phyloP scores from a whole-genome alignment of 1,140 invertebrate species.

The Solenopsis invicta region DNA sequence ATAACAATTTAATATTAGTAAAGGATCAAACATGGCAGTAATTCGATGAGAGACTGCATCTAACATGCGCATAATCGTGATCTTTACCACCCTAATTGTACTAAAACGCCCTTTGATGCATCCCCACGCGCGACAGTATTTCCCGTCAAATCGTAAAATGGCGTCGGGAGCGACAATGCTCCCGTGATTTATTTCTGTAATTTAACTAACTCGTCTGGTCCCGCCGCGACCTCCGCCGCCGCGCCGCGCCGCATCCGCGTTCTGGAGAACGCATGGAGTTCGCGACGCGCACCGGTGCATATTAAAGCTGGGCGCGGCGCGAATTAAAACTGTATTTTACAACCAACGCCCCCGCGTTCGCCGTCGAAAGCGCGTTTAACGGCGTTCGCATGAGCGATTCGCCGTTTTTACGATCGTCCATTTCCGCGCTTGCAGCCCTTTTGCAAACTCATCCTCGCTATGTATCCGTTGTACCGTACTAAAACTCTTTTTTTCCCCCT shows the following conservation, averaged over 20 bases:
- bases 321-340: conserved; percentile 84
- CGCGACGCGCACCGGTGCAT: conserved; percentile 65
- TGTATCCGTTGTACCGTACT: neutral
- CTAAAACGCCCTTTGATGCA: conserved; percentile 39
- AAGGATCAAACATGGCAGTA: no score
- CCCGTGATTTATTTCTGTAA: conserved; percentile 84
- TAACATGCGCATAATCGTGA: neutral
- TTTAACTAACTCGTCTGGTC: conserved; percentile 79
- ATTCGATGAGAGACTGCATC: neutral
- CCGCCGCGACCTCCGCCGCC: neutral
- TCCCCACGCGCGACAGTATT: conserved; percentile 57
- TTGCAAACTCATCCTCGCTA: neutral
- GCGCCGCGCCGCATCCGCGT: conserved; percentile 8
- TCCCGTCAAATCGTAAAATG: conserved; percentile 77
- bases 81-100: conserved; percentile 52
- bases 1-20: no score
- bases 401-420: conserved; percentile 17
- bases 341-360: conserved; percentile 62
- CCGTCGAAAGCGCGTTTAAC: conserved; percentile 62
- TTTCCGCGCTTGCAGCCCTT: neutral
- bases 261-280: conserved; percentile 30
- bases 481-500: neutral
- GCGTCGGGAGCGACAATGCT: conserved; percentile 78
- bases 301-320: conserved; percentile 78
- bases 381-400: conserved; percentile 25